phyloP scores from a whole-genome alignment of 2,888 invertebrate genomes.

The Rambutsinella grinnellia region DNA sequence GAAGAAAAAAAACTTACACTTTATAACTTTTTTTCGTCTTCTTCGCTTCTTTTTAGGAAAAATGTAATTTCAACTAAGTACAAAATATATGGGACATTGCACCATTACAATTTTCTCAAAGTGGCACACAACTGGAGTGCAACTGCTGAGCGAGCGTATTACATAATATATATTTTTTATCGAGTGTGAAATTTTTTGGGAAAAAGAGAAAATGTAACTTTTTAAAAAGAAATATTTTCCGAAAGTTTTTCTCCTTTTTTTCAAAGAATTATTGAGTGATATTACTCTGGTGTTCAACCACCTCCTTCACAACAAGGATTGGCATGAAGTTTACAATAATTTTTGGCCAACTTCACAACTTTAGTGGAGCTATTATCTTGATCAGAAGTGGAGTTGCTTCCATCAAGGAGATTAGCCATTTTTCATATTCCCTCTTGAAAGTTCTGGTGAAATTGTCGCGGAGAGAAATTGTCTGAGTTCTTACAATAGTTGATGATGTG shows the following conservation, averaged over 20 bases:
- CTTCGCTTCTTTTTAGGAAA: not conserved
- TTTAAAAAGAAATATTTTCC: constrained; percentile 1
- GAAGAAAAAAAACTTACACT: constrained; percentile 13
- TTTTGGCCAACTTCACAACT: constrained; percentile 27
- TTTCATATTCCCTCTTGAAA: constrained; percentile 57
- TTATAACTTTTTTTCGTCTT: too few relatives aligned
- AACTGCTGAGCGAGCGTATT: not conserved
- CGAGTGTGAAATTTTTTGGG: constrained; percentile 30
- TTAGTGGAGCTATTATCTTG: not conserved
- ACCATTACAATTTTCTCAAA: too few relatives aligned
- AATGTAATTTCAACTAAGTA: constrained; percentile 16
- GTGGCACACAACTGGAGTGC: not conserved
- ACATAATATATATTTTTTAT: constrained; percentile 36
- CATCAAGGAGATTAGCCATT: constrained; percentile 62
- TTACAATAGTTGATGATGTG: not conserved
- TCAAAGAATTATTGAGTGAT: constrained; percentile 1
- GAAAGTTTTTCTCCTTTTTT: not conserved
- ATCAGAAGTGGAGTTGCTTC: constrained; percentile 28
- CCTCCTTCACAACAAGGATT: constrained; percentile 37
- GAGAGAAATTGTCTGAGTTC: too few relatives aligned
- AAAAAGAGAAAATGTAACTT: constrained; percentile 10
- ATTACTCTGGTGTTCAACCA: constrained; percentile 9
- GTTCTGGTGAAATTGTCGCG: constrained; percentile 45
- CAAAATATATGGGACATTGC: constrained; percentile 24
- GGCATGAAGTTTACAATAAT: constrained; percentile 19